Evolutionary conservation across 2,797 vertebrate species (phyloP).

Genomic region (Rhabdophis nuchalis): DNA sequence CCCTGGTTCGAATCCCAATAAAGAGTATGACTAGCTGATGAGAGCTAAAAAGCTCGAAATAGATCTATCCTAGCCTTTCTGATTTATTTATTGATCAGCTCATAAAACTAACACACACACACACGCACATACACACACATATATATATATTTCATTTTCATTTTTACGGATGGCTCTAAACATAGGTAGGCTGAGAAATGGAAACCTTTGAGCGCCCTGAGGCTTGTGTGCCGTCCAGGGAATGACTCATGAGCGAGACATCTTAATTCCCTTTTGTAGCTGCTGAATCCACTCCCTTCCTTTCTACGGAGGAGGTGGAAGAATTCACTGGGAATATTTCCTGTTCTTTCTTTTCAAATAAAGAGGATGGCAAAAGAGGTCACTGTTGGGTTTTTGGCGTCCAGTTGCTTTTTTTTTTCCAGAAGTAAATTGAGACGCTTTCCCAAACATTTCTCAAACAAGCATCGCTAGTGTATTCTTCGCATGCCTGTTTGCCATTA

Average conservation of each 20-base stretch:
- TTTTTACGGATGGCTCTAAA: background rate
- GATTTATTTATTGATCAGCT: too few relatives aligned
- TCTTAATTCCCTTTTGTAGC: background rate
- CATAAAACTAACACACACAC: too few relatives aligned
- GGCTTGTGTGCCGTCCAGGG: background rate
- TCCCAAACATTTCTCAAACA: conserved; percentile 20
- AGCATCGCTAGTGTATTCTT: conserved; percentile 22
- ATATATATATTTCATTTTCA: background rate
- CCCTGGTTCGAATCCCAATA: too few relatives aligned
- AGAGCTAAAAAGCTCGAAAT: too few relatives aligned
- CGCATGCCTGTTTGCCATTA: conserved; percentile 38
- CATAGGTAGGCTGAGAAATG: background rate
- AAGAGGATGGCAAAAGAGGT: background rate
- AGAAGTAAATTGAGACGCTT: conserved; percentile 22
- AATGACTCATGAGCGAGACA: background rate
- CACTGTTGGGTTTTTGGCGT: conserved; percentile 22
- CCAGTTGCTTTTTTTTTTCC: background rate
- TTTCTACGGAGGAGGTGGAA: conserved; percentile 13
- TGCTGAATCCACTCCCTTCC: background rate
- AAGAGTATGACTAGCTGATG: too few relatives aligned
- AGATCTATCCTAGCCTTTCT: too few relatives aligned
- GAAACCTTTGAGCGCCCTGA: background rate
- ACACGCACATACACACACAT: too few relatives aligned
- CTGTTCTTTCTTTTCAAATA: background rate
- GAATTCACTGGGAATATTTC: conserved; percentile 12